Conservation (phyloP, 2,113 vertebrate species). For the Apteryx mantelli region DNA sequence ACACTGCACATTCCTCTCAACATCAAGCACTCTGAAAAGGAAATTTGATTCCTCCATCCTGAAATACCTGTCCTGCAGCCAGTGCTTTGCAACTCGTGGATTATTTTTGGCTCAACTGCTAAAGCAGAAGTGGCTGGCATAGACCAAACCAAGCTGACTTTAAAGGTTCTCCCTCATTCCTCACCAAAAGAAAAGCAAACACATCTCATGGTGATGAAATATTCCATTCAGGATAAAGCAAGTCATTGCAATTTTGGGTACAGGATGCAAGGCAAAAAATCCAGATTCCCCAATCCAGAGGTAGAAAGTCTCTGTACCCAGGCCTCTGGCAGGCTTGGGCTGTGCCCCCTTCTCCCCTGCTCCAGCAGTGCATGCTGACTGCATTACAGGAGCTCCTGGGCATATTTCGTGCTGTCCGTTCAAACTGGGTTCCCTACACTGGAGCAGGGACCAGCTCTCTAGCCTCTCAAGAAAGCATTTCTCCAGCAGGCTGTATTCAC, state of each 20-base stretch:
- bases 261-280: neutral
- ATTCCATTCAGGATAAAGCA: neutral
- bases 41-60: neutral
- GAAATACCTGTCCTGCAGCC: neutral
- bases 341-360: neutral
- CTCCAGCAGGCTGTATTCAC: neutral
- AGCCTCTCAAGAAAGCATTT: neutral
- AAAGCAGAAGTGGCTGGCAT: neutral
- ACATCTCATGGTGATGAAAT: rapidly evolving
- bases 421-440: neutral
- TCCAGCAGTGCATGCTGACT: neutral
- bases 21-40: neutral
- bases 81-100: neutral
- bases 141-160: neutral
- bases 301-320: too few species aligned
- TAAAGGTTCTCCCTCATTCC: neutral
- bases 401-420: neutral
- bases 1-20: neutral
- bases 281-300: neutral
- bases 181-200: neutral
- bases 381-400: neutral
- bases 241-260: neutral
- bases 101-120: neutral
- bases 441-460: neutral
- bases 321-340: too few species aligned